A percentile compares a stretch with the other conserved stretches of the same genome.
phyloP scores from a whole-genome alignment of 2,888 invertebrate species.

The Agrenia bidenticulata region DNA sequence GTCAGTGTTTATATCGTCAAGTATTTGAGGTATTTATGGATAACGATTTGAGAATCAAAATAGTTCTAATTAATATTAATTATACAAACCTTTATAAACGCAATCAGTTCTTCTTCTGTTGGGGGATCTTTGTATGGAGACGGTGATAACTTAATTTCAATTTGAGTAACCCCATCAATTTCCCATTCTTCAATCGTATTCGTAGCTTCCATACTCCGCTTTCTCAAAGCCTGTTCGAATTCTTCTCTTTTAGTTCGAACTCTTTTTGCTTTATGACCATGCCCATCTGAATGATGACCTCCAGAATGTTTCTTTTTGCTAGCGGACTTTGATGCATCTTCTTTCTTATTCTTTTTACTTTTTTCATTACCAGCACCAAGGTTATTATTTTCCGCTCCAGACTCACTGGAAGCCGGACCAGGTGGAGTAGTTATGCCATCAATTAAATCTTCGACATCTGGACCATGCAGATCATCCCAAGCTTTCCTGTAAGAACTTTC shows the following conservation, averaged over 20 bases:
- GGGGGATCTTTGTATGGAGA: conserved; percentile 71
- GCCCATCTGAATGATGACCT: neutral
- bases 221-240: conserved; percentile 40
- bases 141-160: conserved; percentile 49
- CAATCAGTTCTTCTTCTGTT: conserved; percentile 79
- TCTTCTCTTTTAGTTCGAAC: conserved; percentile 45
- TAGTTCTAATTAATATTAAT: neutral
- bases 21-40: neutral
- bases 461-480: conserved; percentile 49
- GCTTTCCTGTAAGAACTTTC: conserved; percentile 59
- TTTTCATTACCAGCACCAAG: neutral
- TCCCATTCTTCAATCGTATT: conserved; percentile 49
- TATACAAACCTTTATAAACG: conserved; percentile 59
- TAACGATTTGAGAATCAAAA: neutral
- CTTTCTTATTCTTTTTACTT: neutral
- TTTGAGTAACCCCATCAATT: conserved; percentile 48
- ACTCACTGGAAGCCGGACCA: neutral
- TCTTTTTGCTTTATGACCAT: conserved; percentile 27
- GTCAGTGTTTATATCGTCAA: neutral
- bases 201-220: conserved; percentile 43
- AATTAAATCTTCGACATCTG: conserved; percentile 43
- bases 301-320: neutral
- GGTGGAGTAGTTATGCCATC: conserved; percentile 23
- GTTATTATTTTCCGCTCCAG: neutral
- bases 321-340: neutral